Base-by-base conservation (phyloP, 2,888 invertebrate species). In the Sphaerophoria rueppellii region DNA sequence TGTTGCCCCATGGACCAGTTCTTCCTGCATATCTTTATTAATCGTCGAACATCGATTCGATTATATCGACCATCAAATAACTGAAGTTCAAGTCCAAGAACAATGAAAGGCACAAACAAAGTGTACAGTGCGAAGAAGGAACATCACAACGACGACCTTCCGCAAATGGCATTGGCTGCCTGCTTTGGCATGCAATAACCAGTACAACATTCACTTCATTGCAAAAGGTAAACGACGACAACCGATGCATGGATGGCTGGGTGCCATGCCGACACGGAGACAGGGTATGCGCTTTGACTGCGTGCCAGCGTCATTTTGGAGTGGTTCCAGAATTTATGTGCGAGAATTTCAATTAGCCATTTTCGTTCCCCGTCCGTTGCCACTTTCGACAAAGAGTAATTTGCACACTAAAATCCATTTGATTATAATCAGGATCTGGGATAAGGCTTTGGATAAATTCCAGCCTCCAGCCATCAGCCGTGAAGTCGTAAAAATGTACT, bases 71-170 rank as follows among this genome's bases (percentile, higher is more conserved):
- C 7, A 40, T 32, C 57, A 58, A 24, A 24, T 2, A 24, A 24
- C 24, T 75, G 52, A 74, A 82, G 82, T 82, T 82, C 82, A 82
- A 82, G 82, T 82, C 74, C 82, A 82, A 82, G 82, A 82, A 40
- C 82, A 70, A 57, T 35, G 12, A 43, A 43, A 43, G 35, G n/a
- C 35, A 35, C 43, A 50, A 3, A 73, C 60, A 71, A 67, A 32
- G 55, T n/a, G 43, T 11, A 5, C 12, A 50, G 11, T 54, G 32
- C 52, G 58, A 14, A 40, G 37, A 74, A 57, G 40, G 40, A 75
- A 57, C 50, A 75, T 63, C 70, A 57, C 48, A 70, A 70, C 63
- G 63, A 57, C 58, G 70, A 52, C 37, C 55, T 67, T 32, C 54
- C 14, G 35, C 32, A 40, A 57, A 60, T 69, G 82, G 46, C 82